These are phyloP conservation scores for Phalacrocorax brasilianus DNA, from an alignment of 2,113 vertebrate genomes.

Conservation along the genomic window DNA sequence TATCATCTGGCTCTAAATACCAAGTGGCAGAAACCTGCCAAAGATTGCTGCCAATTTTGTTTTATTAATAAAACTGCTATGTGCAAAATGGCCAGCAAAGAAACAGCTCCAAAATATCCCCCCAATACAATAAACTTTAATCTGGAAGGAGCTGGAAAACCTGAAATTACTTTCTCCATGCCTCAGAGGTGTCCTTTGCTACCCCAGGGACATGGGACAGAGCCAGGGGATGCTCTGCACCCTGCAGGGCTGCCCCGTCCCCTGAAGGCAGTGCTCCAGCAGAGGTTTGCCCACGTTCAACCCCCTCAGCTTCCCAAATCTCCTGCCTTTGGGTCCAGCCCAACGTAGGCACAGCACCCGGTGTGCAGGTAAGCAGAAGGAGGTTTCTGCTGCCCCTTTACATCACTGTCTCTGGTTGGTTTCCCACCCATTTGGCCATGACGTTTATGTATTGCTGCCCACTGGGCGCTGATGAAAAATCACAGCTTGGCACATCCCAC, in stretches of 20 bases:
- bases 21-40: slow-evolving; percentile 19
- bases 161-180: background rate
- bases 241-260: background rate
- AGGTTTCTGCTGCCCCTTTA: background rate
- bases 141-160: background rate
- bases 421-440: background rate
- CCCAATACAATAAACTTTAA: background rate
- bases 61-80: slow-evolving; percentile 31
- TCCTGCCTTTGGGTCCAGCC: background rate
- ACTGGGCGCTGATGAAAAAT: background rate
- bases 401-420: accelerated
- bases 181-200: background rate
- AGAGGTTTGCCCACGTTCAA: background rate
- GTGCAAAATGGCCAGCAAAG: background rate
- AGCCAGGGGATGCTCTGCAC: background rate
- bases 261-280: background rate
- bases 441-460: too few species aligned
- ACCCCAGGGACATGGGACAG: background rate
- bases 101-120: background rate
- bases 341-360: background rate
- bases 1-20: background rate
- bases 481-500: background rate
- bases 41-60: background rate
- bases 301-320: background rate
- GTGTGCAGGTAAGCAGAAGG: background rate